Evolutionary conservation across 2,113 vertebrate genomes (phyloP).

Genomic region (Apus apus): DNA sequence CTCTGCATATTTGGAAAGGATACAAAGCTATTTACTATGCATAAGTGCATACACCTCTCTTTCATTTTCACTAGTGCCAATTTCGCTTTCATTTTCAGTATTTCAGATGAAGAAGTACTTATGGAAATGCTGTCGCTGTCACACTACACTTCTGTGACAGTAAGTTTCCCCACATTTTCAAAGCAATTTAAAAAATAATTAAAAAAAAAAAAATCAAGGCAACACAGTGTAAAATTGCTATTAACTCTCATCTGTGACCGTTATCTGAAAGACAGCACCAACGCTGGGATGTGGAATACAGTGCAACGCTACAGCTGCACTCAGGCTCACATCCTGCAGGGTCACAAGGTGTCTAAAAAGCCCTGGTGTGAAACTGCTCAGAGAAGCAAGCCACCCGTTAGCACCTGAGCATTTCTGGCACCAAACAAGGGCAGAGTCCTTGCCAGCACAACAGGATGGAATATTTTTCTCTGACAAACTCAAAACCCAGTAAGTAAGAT

Average conservation of each 20-base stretch:
- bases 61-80: background rate
- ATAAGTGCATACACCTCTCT: background rate
- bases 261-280: background rate
- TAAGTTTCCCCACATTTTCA: background rate
- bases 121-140: background rate
- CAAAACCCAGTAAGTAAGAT: background rate
- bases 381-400: background rate
- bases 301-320: background rate
- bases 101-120: background rate
- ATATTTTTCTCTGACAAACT: background rate
- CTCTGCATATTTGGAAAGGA: background rate
- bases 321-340: background rate
- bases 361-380: background rate
- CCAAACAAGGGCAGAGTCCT: background rate
- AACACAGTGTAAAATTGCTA: background rate
- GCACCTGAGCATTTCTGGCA: fast-evolving
- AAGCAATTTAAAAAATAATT: background rate
- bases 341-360: fast-evolving
- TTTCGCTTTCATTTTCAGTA: background rate
- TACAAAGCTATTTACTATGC: background rate
- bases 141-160: fast-evolving
- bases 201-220: background rate
- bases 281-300: background rate
- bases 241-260: background rate
- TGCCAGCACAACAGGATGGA: background rate